phyloP scores from a whole-genome alignment of 2,888 invertebrate species.

The Tipula helvola region DNA sequence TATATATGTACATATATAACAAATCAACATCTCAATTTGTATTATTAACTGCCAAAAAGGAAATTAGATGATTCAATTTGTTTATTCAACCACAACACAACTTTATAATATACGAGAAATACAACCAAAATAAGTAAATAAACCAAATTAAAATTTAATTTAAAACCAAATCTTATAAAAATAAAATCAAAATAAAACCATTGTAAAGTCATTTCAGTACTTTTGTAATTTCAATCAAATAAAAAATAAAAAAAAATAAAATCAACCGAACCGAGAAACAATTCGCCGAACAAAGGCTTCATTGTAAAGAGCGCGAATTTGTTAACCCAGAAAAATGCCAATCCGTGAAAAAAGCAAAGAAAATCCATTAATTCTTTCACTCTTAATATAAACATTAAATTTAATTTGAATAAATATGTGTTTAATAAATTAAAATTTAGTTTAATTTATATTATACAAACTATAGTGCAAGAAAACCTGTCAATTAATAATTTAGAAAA shows the following conservation, averaged over 20 bases:
- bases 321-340: not conserved
- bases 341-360: not conserved
- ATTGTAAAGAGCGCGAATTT: not conserved
- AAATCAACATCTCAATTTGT: conserved; percentile 4
- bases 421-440: not conserved
- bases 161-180: not conserved
- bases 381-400: not conserved
- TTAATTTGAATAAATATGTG: not conserved
- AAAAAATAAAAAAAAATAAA: not conserved
- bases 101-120: not conserved
- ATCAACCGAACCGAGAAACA: not conserved
- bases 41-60: not conserved
- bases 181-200: not conserved
- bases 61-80: conserved; percentile 4
- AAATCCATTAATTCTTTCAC: not conserved
- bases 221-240: not conserved
- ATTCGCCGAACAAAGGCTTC: not conserved
- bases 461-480: not conserved
- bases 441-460: not conserved
- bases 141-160: not conserved
- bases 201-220: not conserved
- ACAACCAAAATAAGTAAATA: not conserved
- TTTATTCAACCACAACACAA: not conserved
- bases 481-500: not conserved
- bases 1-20: not conserved